phyloP scores from a whole-genome alignment of 2,797 vertebrate species.

The Picus viridis region DNA sequence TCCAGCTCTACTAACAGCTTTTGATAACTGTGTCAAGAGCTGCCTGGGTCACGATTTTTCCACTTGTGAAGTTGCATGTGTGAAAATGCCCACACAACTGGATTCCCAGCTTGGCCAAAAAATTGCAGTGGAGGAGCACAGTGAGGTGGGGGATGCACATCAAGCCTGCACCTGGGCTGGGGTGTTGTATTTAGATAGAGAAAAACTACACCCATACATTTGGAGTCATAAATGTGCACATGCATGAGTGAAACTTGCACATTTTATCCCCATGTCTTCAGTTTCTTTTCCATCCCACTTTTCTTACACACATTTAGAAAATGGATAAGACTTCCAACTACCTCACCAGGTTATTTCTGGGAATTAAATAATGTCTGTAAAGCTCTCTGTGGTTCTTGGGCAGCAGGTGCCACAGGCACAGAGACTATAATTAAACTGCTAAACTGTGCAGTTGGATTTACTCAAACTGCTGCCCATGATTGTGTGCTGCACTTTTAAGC shows the following conservation, averaged over 20 bases:
- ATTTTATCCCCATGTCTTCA: background rate
- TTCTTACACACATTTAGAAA: background rate
- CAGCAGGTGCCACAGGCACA: slow-evolving; percentile 6
- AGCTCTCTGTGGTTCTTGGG: background rate
- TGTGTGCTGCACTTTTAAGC: background rate
- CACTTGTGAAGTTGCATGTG: background rate
- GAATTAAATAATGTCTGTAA: slow-evolving; percentile 11
- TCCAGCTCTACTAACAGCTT: background rate
- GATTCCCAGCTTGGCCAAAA: background rate
- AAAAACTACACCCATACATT: background rate
- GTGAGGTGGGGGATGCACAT: background rate
- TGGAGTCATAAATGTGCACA: background rate
- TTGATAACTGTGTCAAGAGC: background rate
- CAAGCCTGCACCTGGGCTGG: background rate
- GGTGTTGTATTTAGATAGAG: background rate
- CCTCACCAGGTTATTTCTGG: background rate
- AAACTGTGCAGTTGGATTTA: slow-evolving; percentile 33
- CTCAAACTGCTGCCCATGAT: background rate
- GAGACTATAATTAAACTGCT: slow-evolving; percentile 28
- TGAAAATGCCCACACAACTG: background rate
- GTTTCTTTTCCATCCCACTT: background rate
- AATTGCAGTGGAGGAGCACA: background rate
- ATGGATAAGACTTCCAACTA: background rate
- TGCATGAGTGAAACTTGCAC: background rate
- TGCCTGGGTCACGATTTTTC: background rate